A percentile compares a stretch with the other conserved stretches of the same genome.
These are phyloP conservation scores for Acrobeloides nanus DNA, from an alignment of 2,888 invertebrate species.

Conservation along the genomic window DNA sequence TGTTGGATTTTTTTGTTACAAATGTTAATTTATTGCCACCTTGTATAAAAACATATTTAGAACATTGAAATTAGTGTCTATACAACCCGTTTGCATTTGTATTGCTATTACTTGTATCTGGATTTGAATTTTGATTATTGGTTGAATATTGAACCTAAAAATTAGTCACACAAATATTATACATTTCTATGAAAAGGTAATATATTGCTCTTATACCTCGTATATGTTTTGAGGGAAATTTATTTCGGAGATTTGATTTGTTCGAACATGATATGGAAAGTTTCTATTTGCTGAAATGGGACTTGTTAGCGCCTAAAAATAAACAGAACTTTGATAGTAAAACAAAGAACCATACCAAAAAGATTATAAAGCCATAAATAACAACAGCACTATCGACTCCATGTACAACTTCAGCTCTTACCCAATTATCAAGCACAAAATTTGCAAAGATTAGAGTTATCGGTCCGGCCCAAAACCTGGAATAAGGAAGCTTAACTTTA, in stretches of 20 bases:
- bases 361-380: constrained; percentile 66
- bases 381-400: constrained; percentile 66
- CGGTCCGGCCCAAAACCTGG: constrained; percentile 73
- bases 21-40: too few relatives aligned
- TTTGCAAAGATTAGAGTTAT: constrained; percentile 72
- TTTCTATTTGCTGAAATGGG: constrained; percentile 79
- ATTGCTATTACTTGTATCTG: too few relatives aligned
- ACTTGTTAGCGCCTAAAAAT: constrained; percentile 68
- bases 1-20: too few relatives aligned
- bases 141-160: too few relatives aligned
- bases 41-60: too few relatives aligned
- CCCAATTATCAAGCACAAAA: constrained; percentile 72
- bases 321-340: not conserved
- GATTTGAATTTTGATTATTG: too few relatives aligned
- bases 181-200: too few relatives aligned
- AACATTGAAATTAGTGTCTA: too few relatives aligned
- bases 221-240: constrained; percentile 32
- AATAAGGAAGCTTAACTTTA: constrained; percentile 6
- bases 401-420: constrained; percentile 69
- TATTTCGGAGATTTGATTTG: constrained; percentile 63
- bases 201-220: too few relatives aligned
- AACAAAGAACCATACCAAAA: constrained; percentile 66
- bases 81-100: too few relatives aligned
- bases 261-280: constrained; percentile 81
- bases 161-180: too few relatives aligned